Evolutionary conservation across 2,113 vertebrate species (phyloP), one percentile per base, ranked within the genome.

Genomic region (Sterrhoptilus dennistouni): DNA sequence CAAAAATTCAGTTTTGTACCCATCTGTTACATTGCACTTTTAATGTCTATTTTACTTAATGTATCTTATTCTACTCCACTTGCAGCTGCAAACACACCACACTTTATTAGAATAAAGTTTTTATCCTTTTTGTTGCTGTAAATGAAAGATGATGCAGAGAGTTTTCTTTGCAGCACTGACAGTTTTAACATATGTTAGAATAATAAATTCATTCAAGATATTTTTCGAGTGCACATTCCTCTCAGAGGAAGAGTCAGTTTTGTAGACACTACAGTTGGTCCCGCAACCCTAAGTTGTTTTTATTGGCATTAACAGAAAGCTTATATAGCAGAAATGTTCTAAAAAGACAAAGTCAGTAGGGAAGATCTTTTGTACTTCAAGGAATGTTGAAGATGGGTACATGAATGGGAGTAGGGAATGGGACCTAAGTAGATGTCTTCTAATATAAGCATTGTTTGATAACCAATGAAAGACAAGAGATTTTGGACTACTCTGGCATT

Each of bases 1-100:
- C 93, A 95, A 96, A 96, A 96, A 95, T 94, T 95, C 59, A 47
- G 82, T 96, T 97, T 97, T 97, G 57, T 42, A 92, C 76, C 66
- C 94, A 88, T 97, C 89, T 97, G 76, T 95, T 96, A 85, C 33
- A 88, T 44, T 89, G 77, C 54, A 78, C 69, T 94, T 96, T 91
- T 96, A 97, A 96, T 86, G 81, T 87, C 95, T 95, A 17, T 87
- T 95, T 96, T 71, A 93, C 56, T 85, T 92, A 87, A 94, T 91
- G 40, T 76, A 50, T 84, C 81, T 95, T 96, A 94, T 94, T 91
- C 36, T 25, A 52, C 22, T 28, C 13, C 23, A 10, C 27, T 49
- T 38, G n/a, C 71, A 95, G 69, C 27, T 94, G 44, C 38, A 97
- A 95, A 82, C 13, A 71, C 36, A 87, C 27, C 6, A 72, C 19